These are phyloP conservation scores for Trissonchulus latispiculum DNA, from an alignment of 2,888 invertebrate species.

Conservation along the genomic window DNA sequence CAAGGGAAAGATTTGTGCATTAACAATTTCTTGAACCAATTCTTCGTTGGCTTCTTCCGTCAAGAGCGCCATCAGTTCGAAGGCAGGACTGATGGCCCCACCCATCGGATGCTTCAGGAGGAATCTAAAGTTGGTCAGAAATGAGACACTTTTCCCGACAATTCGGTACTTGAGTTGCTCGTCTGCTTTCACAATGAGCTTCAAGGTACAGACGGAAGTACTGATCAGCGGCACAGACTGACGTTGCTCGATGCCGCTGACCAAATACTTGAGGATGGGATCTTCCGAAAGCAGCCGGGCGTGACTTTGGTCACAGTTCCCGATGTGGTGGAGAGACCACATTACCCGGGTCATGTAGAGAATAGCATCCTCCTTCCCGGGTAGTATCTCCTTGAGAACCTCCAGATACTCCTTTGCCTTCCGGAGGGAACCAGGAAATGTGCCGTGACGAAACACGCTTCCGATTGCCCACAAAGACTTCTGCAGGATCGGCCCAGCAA, in stretches of 20 bases:
- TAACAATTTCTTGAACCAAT: background rate
- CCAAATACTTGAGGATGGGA: background rate
- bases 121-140: background rate
- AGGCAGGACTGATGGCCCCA: background rate
- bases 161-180: background rate
- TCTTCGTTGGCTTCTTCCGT: background rate
- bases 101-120: background rate
- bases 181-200: background rate
- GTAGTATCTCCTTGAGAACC: background rate
- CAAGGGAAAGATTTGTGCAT: background rate
- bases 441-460: background rate
- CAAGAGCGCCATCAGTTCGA: background rate
- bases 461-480: background rate
- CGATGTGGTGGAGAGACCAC: background rate
- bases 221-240: background rate
- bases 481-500: background rate
- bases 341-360: background rate
- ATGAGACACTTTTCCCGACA: background rate
- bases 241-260: background rate
- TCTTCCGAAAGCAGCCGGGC: background rate
- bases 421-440: background rate
- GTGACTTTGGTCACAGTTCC: background rate
- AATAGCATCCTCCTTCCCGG: background rate
- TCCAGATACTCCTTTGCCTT: background rate
- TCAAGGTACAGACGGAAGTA: background rate